A percentile compares a stretch with the other conserved stretches of the same genome.
Evolutionary conservation across 2,888 invertebrate genomes (phyloP).

Genomic region (Trypoxylon attenuatum): DNA sequence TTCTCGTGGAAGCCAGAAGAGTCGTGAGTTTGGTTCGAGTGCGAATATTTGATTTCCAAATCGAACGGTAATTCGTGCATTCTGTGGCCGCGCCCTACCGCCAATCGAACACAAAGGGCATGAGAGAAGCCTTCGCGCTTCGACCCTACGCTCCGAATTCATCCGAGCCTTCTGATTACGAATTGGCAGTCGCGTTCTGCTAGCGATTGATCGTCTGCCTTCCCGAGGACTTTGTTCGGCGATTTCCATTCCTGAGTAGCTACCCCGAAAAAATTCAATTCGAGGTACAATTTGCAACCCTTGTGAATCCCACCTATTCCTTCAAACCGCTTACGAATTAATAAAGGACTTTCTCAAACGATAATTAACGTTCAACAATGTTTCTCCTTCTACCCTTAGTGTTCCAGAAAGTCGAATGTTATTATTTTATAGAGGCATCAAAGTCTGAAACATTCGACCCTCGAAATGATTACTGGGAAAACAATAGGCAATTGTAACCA

Average conservation of each 20-base stretch:
- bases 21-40: no score
- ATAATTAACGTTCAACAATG: background rate
- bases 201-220: slow-evolving; percentile 46
- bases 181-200: slow-evolving; percentile 30
- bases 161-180: slow-evolving; percentile 15
- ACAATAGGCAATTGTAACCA: no score
- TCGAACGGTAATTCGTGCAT: slow-evolving; percentile 58
- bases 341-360: background rate
- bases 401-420: no score
- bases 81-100: slow-evolving; percentile 32
- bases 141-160: slow-evolving; percentile 36
- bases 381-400: no score
- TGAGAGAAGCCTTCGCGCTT: slow-evolving; percentile 25
- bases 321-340: background rate
- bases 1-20: no score
- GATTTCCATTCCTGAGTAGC: no score
- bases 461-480: no score
- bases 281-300: no score
- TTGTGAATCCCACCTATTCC: background rate
- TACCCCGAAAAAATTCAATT: no score
- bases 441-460: no score
- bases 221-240: slow-evolving; percentile 14
- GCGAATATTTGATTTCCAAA: slow-evolving; percentile 58
- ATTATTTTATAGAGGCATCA: no score
- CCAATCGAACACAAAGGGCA: slow-evolving; percentile 37